Evolutionary conservation across 2,797 vertebrate genomes (phyloP), one percentile per base, ranked within the genome.

Genomic region (Chromis chromis): DNA sequence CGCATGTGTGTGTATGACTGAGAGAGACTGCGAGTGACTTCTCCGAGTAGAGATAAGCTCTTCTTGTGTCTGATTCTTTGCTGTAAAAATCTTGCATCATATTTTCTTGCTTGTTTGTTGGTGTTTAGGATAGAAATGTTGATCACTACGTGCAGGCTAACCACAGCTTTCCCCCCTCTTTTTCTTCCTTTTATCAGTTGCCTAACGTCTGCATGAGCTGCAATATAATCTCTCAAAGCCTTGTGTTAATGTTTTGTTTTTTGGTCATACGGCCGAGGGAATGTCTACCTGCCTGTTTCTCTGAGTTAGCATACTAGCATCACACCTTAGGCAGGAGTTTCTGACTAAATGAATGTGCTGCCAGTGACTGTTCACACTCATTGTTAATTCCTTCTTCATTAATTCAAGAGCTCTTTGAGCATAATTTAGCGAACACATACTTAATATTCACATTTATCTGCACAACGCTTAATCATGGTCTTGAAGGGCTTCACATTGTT

Each of bases 281-380:
- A 90, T 90, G 90, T 93, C 92, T 92, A 89, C 89, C 91, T 92
- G 90, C 89, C 90, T 92, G 90, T 90, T 92, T 91, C 88, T 92
- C 89, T 91, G 90, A 92, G 93, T 86, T 89, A 84, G 84, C 79
- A 61, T 54, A 74, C 48, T 65, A 76, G 65, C 76, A 69, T 72
- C 71, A 75, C 83, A 85, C 66, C 27, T 14, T 28, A 52, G 54
- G 78, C 70, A 76, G 70, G 72, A 76, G 52, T 81, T 27, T 84
- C 71, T 76, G 85, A 87, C 82, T 81, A 68, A 81, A 70, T 66
- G 78, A 90, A 87, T 87, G 86, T 86, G 88, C 85, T 86, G 75
- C 82, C 80, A 83, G 56, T 78, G 71, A 82, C 78, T 67, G 73
- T 60, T 76, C 75, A 74, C 66, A 70, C 76, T 81, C 71, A 80